Base-by-base conservation (phyloP, 2,113 vertebrate genomes). In the Lota lota region DNA sequence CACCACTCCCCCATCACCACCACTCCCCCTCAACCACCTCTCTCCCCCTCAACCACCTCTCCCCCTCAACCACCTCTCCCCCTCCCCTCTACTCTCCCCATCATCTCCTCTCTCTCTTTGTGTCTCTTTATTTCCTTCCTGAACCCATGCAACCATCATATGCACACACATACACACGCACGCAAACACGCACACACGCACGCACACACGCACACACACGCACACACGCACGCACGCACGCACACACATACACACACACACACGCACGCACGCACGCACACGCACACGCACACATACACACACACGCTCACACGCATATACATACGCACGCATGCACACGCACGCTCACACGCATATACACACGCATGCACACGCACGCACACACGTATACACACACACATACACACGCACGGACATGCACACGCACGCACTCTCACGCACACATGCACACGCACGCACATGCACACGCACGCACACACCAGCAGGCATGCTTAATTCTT, bases 401-500 rank as follows among this genome's bases (percentile, higher is more conserved):
- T 68, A 69, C 70, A 74, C 70, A 76, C 63, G 64, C 63, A 68
- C 62, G 72, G 82, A 80, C 81, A 82, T 70, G 68, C 69, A 77
- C 70, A 73, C 63, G 66, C 61, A 68, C 60, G 73, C 83, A 80
- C 82, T 82, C 73, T 69, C 71, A 77, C 70, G 76, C 65, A 67
- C 61, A 70, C 60, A 74, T 82, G 79, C 82, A 83, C 70, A 69
- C 70, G 72, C 70, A 76, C 73, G 69, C 70, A 77, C 70, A 77
- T 63, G 66, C 63, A 70, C 58, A 74, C 83, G 79, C n/a, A n/a
- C n/a, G n/a, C n/a, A n/a, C n/a, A n/a, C n/a, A n/a, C n/a, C 82
- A 83, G 80, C 82, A 78, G 72, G 73, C 28, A 17, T 61, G 40
- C 76, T 83, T 76, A 88, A 87, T 82, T 85, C 79, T 86, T 74